These are phyloP conservation scores for Oxycera nigricornis DNA, from an alignment of 2,888 invertebrate species.

Conservation along the genomic window DNA sequence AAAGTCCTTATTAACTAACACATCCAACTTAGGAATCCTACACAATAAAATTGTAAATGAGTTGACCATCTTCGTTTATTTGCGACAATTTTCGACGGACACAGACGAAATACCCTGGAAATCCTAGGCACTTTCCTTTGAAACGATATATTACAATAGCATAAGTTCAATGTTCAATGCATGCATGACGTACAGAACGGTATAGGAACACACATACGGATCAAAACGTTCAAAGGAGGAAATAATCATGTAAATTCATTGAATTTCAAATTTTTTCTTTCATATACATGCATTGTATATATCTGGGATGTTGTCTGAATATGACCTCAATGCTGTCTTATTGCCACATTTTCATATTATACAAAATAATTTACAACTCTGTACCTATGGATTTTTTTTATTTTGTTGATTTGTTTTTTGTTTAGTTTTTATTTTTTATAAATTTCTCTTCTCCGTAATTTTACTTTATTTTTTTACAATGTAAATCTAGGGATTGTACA, in stretches of 20 bases:
- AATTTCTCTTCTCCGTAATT: conserved; percentile 37
- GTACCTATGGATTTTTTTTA: conserved; percentile 29
- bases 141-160: neutral
- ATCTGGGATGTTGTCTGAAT: neutral
- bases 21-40: no score
- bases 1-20: no score
- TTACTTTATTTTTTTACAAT: conserved; percentile 45
- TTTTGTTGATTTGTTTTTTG: conserved; percentile 23
- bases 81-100: neutral
- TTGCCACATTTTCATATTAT: conserved; percentile 22
- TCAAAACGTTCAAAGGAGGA: neutral
- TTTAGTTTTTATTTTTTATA: conserved; percentile 23
- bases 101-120: neutral
- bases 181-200: neutral
- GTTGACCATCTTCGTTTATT: neutral
- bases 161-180: neutral
- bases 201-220: neutral
- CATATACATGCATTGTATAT: no score
- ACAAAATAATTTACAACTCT: conserved; percentile 39
- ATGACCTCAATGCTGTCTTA: conserved; percentile 26
- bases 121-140: conserved; percentile 1
- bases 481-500: conserved; percentile 46
- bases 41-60: neutral
- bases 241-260: neutral
- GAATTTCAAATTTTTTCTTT: conserved; percentile 25